These are phyloP conservation scores for Iselma pallidipennis DNA, from an alignment of 2,888 invertebrate species.

Conservation along the genomic window DNA sequence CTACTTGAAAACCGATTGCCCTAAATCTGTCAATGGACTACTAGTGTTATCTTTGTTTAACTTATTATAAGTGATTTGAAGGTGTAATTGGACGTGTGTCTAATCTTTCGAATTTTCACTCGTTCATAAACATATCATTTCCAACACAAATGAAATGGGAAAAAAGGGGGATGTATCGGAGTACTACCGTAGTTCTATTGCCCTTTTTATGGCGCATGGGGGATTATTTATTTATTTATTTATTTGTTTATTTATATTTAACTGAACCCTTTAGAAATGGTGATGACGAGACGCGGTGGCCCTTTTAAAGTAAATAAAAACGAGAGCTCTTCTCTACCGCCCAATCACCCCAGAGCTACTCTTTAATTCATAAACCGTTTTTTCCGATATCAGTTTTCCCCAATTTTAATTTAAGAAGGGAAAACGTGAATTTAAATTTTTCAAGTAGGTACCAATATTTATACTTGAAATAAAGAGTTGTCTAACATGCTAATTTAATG, in stretches of 20 bases:
- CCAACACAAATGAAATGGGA: constrained; percentile 14
- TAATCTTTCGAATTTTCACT: constrained; percentile 12
- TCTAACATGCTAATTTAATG: constrained; percentile 21
- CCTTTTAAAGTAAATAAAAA: too few species aligned
- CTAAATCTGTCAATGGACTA: neutral
- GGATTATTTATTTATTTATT: too few species aligned
- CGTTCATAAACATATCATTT: constrained; percentile 34
- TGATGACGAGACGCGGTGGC: too few species aligned
- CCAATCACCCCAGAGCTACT: too few species aligned
- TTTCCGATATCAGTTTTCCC: too few species aligned
- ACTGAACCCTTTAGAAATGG: too few species aligned
- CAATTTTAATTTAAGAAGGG: neutral
- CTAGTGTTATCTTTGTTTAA: constrained; percentile 23
- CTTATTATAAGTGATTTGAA: constrained; percentile 10
- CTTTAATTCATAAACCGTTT: neutral
- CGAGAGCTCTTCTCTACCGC: too few species aligned
- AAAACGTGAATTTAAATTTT: too few species aligned
- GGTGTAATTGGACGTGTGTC: constrained; percentile 5
- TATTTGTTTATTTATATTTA: too few species aligned
- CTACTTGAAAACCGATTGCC: neutral
- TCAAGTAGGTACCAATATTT: too few species aligned
- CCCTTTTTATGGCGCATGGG: too few species aligned
- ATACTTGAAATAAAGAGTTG: constrained; percentile 6
- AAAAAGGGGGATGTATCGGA: neutral
- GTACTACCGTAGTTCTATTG: neutral